These are phyloP conservation scores for Platypus cylindrus DNA, from an alignment of 2,888 invertebrate genomes.

Conservation along the genomic window DNA sequence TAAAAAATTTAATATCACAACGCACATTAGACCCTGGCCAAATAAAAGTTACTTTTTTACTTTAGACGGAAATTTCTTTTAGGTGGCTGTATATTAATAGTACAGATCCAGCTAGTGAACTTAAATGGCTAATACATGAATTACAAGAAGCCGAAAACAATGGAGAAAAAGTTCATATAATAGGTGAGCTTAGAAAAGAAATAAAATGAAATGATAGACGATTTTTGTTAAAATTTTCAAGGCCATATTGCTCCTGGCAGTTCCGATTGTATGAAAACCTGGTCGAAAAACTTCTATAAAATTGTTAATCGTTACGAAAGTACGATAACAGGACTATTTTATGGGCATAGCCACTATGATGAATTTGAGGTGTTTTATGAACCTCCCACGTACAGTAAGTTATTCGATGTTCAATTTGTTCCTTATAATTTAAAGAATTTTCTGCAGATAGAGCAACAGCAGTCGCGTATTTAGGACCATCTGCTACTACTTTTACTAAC, in stretches of 20 bases:
- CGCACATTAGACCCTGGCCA: not conserved
- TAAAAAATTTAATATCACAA: not conserved
- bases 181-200: conserved; percentile 45
- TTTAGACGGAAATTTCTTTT: conserved; percentile 9
- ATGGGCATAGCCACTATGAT: conserved; percentile 87
- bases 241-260: conserved; percentile 93
- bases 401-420: not conserved
- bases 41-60: not conserved
- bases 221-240: conserved; percentile 13
- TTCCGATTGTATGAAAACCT: conserved; percentile 83
- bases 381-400: conserved; percentile 56
- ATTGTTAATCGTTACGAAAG: conserved; percentile 78
- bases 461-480: conserved; percentile 86
- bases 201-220: not conserved
- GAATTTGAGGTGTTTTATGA: conserved; percentile 91
- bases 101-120: conserved; percentile 88
- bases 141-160: conserved; percentile 84
- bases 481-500: conserved; percentile 84
- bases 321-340: conserved; percentile 82
- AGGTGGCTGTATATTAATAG: conserved; percentile 90
- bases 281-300: conserved; percentile 86
- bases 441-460: conserved; percentile 58
- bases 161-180: conserved; percentile 90
- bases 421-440: not conserved
- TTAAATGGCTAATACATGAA: conserved; percentile 89